Base-by-base conservation (phyloP, 2,113 vertebrate species). In the Toxostoma redivivum region DNA sequence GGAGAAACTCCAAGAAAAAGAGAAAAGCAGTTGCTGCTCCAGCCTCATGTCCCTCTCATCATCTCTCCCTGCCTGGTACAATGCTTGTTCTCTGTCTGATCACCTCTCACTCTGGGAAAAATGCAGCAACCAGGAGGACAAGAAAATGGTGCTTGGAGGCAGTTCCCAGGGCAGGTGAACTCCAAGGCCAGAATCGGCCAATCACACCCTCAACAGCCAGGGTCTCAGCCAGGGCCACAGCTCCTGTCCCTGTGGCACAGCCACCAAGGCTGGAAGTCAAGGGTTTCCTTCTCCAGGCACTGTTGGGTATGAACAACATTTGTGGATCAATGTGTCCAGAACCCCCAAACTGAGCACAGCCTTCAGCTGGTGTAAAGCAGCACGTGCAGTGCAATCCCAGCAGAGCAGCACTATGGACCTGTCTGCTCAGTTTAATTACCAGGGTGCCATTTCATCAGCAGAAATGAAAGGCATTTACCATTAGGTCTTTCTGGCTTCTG, bases 201-300 rank as follows among this genome's bases (percentile, higher is more conserved):
- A 1, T 5, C 4, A 7, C 53, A 28, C 24, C 40, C n/a, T 44
- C 40, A 21, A 15, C 30, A 54, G 37, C 37, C 58, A 12, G 7
- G 22, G 57, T 6, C 35, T 15, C 15, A 18, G 51, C 31, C 51
- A 51, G 8, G 54, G 42, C 3, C 40, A 33, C 38, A 38, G 40
- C n/a, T 22, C 40, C 20, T 20, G 40, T 38, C 5, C 48, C 15
- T 1, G 11, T 10, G 47, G 4, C 37, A 44, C 2, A 0, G 21
- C 15, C 33, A 27, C n/a, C 50, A n/a, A 30, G 27, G 27, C 51
- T 30, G 47, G 18, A 22, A 24, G 2, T 9, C 44, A 54, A 2
- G 20, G 10, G 33, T 53, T 47, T 35, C 30, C 47, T 28, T 60
- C 44, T 35, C 25, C 35, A 24, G 28, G 47, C 61, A 13, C 45